Percentiles rank a stretch among this genome's conserved stretches.
phyloP scores from a whole-genome alignment of 2,797 vertebrate genomes.

The Crax fasciolata region DNA sequence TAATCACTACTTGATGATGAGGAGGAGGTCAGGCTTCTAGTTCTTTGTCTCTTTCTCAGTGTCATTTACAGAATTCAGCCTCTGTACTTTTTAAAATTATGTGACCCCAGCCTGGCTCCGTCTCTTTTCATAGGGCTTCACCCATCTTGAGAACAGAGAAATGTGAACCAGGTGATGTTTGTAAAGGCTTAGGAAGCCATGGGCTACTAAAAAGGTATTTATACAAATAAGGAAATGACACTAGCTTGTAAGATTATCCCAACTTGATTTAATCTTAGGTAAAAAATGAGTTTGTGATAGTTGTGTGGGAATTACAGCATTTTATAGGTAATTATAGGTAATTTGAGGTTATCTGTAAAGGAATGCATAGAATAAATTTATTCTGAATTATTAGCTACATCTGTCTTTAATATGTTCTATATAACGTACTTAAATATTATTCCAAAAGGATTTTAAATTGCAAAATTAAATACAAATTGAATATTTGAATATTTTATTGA shows the following conservation, averaged over 20 bases:
- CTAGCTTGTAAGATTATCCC: not conserved
- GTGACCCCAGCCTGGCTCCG: not conserved
- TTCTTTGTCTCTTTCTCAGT: not conserved
- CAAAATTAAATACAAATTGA: constrained; percentile 41
- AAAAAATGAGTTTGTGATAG: not conserved
- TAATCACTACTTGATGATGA: not conserved
- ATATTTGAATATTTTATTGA: constrained; percentile 73
- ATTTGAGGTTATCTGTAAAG: not conserved
- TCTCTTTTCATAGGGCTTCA: not conserved
- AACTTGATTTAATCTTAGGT: not conserved
- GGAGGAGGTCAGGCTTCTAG: not conserved
- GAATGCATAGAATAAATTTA: not conserved
- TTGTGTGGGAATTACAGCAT: not conserved
- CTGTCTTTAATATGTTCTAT: constrained; percentile 69
- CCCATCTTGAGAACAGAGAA: not conserved
- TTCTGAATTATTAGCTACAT: not conserved
- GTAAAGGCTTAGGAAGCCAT: not conserved
- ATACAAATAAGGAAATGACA: not conserved
- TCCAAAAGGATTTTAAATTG: constrained; percentile 68
- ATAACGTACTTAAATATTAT: constrained; percentile 81
- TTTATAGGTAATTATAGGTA: not conserved
- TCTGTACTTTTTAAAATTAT: not conserved
- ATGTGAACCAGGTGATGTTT: not conserved
- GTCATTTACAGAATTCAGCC: not conserved
- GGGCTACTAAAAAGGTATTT: not conserved